Conservation (phyloP, 2,113 vertebrate species). For the Pygoscelis antarcticus region DNA sequence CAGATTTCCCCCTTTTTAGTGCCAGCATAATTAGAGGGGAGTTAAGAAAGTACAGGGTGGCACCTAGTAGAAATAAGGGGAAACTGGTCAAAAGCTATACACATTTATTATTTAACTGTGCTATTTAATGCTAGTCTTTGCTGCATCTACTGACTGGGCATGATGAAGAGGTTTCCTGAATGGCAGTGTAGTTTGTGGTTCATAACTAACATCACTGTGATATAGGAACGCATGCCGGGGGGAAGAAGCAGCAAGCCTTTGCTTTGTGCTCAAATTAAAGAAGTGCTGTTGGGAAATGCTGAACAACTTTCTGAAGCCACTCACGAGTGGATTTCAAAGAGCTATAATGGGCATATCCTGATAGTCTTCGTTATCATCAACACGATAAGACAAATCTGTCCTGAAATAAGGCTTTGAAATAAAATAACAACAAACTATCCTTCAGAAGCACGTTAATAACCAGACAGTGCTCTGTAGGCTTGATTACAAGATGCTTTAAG, state of each 20-base stretch:
- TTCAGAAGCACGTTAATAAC: not conserved
- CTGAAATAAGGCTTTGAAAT: conserved; percentile 10
- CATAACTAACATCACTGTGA: not conserved
- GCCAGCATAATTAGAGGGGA: not conserved
- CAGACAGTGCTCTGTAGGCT: not conserved
- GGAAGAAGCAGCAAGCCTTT: not conserved
- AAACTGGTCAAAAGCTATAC: not conserved
- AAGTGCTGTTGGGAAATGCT: not conserved
- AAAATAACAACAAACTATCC: not conserved
- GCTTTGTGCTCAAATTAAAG: not conserved
- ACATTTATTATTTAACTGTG: not conserved
- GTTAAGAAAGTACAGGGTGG: not conserved
- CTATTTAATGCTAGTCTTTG: not conserved
- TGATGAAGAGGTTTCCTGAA: not conserved
- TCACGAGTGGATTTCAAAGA: not conserved
- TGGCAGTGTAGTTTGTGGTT: not conserved
- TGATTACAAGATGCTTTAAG: not conserved
- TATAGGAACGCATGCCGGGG: fast-evolving
- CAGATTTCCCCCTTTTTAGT: not conserved
- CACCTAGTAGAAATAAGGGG: not conserved
- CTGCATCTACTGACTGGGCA: not conserved
- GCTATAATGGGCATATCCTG: not conserved
- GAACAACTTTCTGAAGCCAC: not conserved
- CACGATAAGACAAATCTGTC: not conserved
- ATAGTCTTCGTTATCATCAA: not conserved